Evolutionary conservation across 2,113 vertebrate species (phyloP).

Genomic region (Entomyzon cyanotis): DNA sequence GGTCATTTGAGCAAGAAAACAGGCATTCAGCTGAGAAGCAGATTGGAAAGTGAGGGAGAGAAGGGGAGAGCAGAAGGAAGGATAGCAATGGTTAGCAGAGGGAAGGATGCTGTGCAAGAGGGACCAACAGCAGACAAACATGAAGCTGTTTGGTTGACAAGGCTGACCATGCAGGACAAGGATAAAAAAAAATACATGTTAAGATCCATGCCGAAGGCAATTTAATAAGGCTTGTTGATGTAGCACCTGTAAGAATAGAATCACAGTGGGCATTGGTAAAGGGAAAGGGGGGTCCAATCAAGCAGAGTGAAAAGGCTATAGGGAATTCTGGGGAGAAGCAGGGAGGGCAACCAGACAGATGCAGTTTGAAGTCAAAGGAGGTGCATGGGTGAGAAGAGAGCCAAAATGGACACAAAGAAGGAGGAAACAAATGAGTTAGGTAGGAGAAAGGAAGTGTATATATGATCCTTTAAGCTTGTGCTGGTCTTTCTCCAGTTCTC

Average conservation of each 20-base stretch:
- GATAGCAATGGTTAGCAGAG: not conserved
- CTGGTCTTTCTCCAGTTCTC: not conserved
- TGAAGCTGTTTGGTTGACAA: not conserved
- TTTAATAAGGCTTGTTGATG: not conserved
- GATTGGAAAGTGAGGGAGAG: not conserved
- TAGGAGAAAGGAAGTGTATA: not conserved
- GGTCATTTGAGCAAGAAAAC: not conserved
- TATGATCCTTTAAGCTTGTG: not conserved
- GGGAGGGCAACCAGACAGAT: not conserved
- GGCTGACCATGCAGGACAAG: not conserved
- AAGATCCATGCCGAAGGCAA: not conserved
- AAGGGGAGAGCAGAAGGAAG: not conserved
- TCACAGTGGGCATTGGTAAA: not conserved
- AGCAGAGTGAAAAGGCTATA: not conserved
- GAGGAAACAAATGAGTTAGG: not conserved
- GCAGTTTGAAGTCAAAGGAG: not conserved
- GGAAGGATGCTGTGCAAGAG: not conserved
- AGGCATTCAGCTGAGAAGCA: not conserved
- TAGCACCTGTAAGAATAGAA: not conserved
- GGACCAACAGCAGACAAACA: not conserved
- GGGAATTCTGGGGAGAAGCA: not conserved
- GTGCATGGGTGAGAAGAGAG: not conserved
- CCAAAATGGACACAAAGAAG: not conserved
- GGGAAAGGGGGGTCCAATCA: not conserved
- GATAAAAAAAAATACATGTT: not conserved